Conservation (phyloP, 2,113 vertebrate genomes). For the Onychostruthus taczanowskii region DNA sequence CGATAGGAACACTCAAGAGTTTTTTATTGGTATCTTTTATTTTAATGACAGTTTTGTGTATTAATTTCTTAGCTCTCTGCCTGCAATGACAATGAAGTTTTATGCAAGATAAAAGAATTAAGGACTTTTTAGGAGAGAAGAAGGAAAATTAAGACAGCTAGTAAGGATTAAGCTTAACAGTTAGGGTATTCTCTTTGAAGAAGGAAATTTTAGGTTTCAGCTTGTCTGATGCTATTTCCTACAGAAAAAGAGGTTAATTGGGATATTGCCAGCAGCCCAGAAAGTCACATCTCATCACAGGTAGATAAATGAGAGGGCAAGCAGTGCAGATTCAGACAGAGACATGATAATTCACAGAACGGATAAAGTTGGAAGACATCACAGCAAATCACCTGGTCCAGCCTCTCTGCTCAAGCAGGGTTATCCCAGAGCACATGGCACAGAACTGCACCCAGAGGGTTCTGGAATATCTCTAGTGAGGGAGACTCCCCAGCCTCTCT, state of each 20-base stretch:
- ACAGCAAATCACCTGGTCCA: not conserved
- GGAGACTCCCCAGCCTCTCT: not conserved
- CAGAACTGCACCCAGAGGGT: not conserved
- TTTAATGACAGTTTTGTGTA: not conserved
- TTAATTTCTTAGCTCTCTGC: not conserved
- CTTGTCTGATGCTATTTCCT: not conserved
- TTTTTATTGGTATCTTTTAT: not conserved
- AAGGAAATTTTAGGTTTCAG: not conserved
- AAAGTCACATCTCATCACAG: not conserved
- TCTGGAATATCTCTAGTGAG: not conserved
- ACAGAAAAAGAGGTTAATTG: not conserved
- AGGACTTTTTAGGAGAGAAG: not conserved
- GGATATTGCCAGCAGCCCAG: not conserved
- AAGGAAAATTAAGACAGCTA: not conserved
- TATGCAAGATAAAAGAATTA: not conserved
- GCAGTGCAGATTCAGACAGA: not conserved
- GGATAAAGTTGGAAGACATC: not conserved
- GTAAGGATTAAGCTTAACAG: not conserved
- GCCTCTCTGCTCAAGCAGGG: not conserved
- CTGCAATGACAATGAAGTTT: not conserved
- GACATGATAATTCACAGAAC: not conserved
- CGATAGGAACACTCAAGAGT: not conserved
- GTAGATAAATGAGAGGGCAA: not conserved
- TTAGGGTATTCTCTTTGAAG: not conserved
- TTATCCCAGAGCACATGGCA: not conserved